Evolutionary conservation across 92 coral and sea anemone species (phyloP), one percentile per base, ranked within the genome.

Genomic region (Galaxea fascicularis): DNA sequence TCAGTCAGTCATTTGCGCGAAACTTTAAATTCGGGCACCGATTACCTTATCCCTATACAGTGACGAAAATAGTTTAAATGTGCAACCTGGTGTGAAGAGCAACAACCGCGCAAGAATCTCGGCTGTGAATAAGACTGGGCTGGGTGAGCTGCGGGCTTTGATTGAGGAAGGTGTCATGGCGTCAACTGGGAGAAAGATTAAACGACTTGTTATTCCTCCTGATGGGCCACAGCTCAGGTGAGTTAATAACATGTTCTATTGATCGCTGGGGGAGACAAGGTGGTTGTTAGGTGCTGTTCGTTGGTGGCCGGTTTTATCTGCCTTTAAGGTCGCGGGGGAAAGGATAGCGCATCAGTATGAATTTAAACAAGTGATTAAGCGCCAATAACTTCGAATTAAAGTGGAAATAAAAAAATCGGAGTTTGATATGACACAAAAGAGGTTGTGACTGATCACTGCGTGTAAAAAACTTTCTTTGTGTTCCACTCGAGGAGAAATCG

Each of bases 141-240:
- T 96, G 45, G 91, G 91, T 83, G 68, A 80, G 24, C 92, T 96
- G 60, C 86, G 92, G 20, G 56, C 68, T 10, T 74, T 73, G 52
- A 86, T 96, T 49, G 99, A 96, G 53, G 84, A 87, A 63, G 94
- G 93, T 8, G 79, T 96, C 44, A 89, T 94, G 18, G 81, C 79
- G 49, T 87, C 95, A 10, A 96, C 99, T 7, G 99, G 98, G 66
- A 85, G 95, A 76, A 65, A 86, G 78, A 81, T 94, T 28, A 87
- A 76, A 71, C 89, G 80, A 52, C 87, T 96, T 21, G 79, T 92
- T 47, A 86, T 96, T 74, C 97, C 98, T 9, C 97, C 98, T 45
- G 96, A 92, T 67, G 99, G 99, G 51, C 98, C 98, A 24, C 98
- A 94, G 80, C 91, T 96, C 28, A 91, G 98, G 99, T 96, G 75